Percentiles rank a stretch among this genome's conserved stretches.
Evolutionary conservation across 2,888 invertebrate species (phyloP).

Genomic region (Anthoptus insignis): DNA sequence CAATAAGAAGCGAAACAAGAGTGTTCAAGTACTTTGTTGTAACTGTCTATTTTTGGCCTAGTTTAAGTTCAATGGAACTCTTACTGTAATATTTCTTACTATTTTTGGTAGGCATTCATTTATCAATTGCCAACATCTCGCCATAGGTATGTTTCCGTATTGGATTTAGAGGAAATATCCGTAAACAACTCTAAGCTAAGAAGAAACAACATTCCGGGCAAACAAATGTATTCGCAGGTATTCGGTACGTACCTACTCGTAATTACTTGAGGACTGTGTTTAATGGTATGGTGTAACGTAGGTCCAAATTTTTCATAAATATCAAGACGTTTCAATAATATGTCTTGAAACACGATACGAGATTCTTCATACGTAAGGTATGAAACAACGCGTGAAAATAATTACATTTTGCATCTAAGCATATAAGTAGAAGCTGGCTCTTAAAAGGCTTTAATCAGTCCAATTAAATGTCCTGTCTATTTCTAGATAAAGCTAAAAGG

Average conservation of each 20-base stretch:
- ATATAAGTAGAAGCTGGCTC: neutral
- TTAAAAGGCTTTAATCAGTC: neutral
- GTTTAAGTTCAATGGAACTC: neutral
- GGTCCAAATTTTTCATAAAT: no score
- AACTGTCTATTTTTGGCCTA: neutral
- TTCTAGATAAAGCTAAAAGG: constrained; percentile 13
- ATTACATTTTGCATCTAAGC: neutral
- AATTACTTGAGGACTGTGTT: no score
- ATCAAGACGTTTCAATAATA: no score
- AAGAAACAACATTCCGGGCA: neutral
- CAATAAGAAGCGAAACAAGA: no score
- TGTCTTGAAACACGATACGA: no score
- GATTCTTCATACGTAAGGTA: no score
- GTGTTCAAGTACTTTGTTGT: no score
- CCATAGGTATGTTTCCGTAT: neutral
- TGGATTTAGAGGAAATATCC: neutral
- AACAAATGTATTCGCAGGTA: no score
- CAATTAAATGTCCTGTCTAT: constrained; percentile 4
- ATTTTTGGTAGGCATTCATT: neutral
- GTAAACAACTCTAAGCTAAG: neutral
- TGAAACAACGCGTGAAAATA: neutral
- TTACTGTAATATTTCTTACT: neutral
- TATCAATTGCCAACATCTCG: neutral
- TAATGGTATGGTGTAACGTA: no score
- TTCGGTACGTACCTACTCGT: no score